Percentiles rank a stretch among this genome's conserved stretches.
Evolutionary conservation across 37 sponge, comb jelly and placozoan species (phyloP).

Genomic region (Eunapius fragilis): DNA sequence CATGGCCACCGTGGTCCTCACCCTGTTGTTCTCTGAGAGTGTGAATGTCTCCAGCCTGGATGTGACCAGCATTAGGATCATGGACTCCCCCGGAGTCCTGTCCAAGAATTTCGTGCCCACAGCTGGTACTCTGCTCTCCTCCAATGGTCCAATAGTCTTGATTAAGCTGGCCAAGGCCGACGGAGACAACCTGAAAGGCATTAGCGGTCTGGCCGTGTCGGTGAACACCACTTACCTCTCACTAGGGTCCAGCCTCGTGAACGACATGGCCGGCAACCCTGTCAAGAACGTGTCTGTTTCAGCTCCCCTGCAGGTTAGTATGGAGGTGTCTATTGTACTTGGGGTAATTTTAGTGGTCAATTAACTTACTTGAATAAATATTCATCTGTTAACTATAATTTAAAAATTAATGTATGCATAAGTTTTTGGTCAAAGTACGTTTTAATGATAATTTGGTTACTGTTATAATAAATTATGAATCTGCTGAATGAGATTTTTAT

Average conservation of each 20-base stretch:
- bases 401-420: too few relatives aligned
- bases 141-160: constrained; percentile 49
- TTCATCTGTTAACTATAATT: too few relatives aligned
- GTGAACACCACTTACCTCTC: constrained; percentile 66
- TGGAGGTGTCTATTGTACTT: too few relatives aligned
- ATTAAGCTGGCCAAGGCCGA: constrained; percentile 60
- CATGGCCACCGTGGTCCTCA: constrained; percentile 72
- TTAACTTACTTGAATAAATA: too few relatives aligned
- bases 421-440: too few relatives aligned
- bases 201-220: constrained; percentile 64
- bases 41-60: constrained; percentile 78
- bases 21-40: constrained; percentile 81
- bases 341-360: too few relatives aligned
- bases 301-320: constrained; percentile 17
- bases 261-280: constrained; percentile 80
- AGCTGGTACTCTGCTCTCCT: constrained; percentile 19
- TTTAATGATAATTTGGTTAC: background rate
- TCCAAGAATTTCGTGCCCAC: constrained; percentile 19
- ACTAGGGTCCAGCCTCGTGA: constrained; percentile 44
- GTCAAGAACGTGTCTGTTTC: constrained; percentile 31
- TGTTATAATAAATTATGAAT: background rate
- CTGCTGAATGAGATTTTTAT: background rate
- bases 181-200: constrained; percentile 79
- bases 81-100: constrained; percentile 21
- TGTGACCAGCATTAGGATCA: constrained; percentile 69